Conservation (phyloP, 2,888 invertebrate species). For the Drosophila infuscata region DNA sequence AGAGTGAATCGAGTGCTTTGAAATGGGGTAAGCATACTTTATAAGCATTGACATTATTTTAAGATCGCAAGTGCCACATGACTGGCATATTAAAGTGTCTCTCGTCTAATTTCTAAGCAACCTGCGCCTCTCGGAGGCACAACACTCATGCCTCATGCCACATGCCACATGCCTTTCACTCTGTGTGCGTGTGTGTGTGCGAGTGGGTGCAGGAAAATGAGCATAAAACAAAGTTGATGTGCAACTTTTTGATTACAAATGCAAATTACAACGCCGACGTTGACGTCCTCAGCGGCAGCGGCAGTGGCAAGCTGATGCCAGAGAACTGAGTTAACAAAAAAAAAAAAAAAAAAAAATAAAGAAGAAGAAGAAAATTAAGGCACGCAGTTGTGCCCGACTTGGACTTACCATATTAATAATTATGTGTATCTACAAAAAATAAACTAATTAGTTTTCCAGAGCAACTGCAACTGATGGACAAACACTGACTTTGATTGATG, state of each 20-base stretch:
- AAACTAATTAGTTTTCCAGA: background rate
- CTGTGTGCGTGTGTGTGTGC: slow-evolving; percentile 7
- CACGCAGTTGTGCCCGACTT: background rate
- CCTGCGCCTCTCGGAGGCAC: slow-evolving; percentile 26
- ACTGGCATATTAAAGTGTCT: slow-evolving; percentile 49
- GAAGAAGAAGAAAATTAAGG: background rate
- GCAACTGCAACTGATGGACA: background rate
- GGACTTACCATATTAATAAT: slow-evolving; percentile 2
- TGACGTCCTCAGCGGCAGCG: slow-evolving; percentile 10
- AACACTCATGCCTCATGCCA: background rate
- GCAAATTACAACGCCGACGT: slow-evolving; percentile 70
- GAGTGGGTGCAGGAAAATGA: slow-evolving; percentile 57
- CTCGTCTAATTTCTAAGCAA: slow-evolving; percentile 56
- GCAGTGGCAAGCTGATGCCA: slow-evolving; percentile 25
- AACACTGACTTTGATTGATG: background rate
- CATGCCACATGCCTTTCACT: too few relatives aligned
- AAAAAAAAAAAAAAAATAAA: background rate
- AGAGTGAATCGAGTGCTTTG: background rate
- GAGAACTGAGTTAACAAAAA: slow-evolving; percentile 24
- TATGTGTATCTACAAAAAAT: background rate
- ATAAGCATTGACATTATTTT: slow-evolving; percentile 18
- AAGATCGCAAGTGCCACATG: slow-evolving; percentile 24
- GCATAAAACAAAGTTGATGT: slow-evolving; percentile 77
- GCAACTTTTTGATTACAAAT: slow-evolving; percentile 80
- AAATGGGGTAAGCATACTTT: slow-evolving; percentile 6